Conservation (phyloP, 2,113 vertebrate species). For the Chelonoidis abingdonii region DNA sequence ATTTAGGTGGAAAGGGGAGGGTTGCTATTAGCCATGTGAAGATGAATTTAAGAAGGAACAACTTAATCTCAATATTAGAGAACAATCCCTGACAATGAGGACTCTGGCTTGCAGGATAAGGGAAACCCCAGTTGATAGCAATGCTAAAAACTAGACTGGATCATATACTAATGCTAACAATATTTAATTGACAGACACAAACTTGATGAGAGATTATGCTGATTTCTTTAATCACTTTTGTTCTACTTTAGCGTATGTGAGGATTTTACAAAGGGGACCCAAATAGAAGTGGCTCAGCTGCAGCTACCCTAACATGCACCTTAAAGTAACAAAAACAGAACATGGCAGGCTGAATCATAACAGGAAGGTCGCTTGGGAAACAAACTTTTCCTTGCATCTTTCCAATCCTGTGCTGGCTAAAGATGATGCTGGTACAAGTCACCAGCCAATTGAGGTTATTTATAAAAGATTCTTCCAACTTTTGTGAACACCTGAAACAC, state of each 20-base stretch:
- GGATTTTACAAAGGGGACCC: neutral
- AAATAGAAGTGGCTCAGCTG: neutral
- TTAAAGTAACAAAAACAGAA: neutral
- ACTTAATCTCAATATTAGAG: neutral
- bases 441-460: neutral
- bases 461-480: neutral
- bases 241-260: fast-evolving
- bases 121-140: fast-evolving
- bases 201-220: neutral
- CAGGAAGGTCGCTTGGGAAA: neutral
- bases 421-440: neutral
- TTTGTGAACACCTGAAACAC: neutral
- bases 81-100: neutral
- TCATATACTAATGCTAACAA: neutral
- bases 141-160: neutral
- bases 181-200: neutral
- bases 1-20: neutral
- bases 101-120: neutral
- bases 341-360: neutral
- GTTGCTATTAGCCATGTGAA: neutral
- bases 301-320: neutral
- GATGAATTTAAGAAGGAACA: neutral
- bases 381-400: neutral
- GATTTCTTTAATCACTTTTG: neutral
- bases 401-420: neutral